Base-by-base conservation (phyloP, 2,888 invertebrate genomes). In the Epirrita christyi region DNA sequence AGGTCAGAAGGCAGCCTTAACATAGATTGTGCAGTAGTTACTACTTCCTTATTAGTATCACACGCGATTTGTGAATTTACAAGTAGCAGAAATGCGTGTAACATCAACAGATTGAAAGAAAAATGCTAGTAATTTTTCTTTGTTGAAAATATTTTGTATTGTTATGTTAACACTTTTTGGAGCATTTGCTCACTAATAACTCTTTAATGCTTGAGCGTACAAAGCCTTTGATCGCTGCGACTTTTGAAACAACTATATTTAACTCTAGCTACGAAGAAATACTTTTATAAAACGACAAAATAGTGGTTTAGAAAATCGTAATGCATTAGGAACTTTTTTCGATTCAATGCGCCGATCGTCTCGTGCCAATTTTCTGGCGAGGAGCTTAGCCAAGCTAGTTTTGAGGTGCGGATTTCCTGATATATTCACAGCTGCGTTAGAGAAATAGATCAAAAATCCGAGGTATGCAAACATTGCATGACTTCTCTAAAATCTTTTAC, bases 11-110 rank as follows among this genome's bases (percentile, higher is more conserved):
- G 62, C 54, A 63, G 48, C 58, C 64, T 61, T 60, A 55, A 57
- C 55, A 48, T 13, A 54, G 56, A 48, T 43, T 36, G 10, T 15
- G 29, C 27, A 57, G 37, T 46, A 58, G 58, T 49, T 54, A 49
- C 53, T 55, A 56, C 38, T 27, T 15, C 46, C 47, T 58, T 50
- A 56, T 60, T 61, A 48, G 32, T 40, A 46, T 58, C 54, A 61
- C 70, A 71, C 71, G 70, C 71, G 64, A 71, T 66, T 62, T 61
- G 61, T 58, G 59, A 64, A 68, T 71, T 71, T 70, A 66, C 62
- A 66, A 61, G 66, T 63, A 54, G 65, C 59, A 64, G 55, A 67
- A 66, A 63, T 64, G 66, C 63, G 66, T 61, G 59, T 56, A 56
- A 50, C 51, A 58, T 58, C 60, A 55, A 58, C 55, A 56, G 59